These are phyloP conservation scores for Semaprochilodus insignis DNA, from an alignment of 2,797 vertebrate species.

Conservation along the genomic window DNA sequence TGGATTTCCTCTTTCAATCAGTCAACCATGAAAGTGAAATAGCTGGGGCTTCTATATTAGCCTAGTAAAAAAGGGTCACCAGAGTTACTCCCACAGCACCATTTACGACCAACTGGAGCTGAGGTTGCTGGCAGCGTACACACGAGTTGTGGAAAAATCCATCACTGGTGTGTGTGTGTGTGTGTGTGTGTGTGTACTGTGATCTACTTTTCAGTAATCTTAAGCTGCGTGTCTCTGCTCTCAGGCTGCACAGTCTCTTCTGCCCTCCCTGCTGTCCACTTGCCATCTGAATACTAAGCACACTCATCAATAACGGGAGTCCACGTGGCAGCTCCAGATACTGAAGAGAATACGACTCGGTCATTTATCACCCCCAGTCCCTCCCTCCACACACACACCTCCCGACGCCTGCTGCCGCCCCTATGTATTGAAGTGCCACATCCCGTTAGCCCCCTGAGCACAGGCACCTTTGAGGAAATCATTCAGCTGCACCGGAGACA, in stretches of 20 bases:
- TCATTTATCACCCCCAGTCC: conserved; percentile 47
- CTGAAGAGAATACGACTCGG: conserved; percentile 33
- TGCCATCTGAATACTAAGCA: conserved; percentile 56
- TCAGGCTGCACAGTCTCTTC: background rate
- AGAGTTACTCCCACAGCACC: conserved; percentile 6
- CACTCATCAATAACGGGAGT: conserved; percentile 57
- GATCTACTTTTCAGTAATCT: conserved; percentile 36
- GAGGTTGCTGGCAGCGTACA: background rate
- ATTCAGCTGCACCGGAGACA: background rate
- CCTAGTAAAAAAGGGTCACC: background rate
- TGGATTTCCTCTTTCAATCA: no score
- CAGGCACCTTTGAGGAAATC: background rate
- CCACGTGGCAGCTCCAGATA: conserved; percentile 56
- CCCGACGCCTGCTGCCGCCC: conserved; percentile 8
- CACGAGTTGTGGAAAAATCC: conserved; percentile 30
- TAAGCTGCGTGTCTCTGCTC: conserved; percentile 29
- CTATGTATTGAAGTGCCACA: conserved; percentile 17
- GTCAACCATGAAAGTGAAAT: no score
- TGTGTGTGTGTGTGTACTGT: conserved; percentile 16
- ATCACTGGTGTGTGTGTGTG: conserved; percentile 24
- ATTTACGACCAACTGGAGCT: background rate
- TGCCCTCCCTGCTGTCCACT: conserved; percentile 13
- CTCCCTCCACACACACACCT: background rate
- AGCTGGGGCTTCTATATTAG: background rate
- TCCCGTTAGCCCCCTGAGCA: conserved; percentile 12